These are phyloP conservation scores for Ormyrus labotus DNA, from an alignment of 2,888 invertebrate species.

Conservation along the genomic window DNA sequence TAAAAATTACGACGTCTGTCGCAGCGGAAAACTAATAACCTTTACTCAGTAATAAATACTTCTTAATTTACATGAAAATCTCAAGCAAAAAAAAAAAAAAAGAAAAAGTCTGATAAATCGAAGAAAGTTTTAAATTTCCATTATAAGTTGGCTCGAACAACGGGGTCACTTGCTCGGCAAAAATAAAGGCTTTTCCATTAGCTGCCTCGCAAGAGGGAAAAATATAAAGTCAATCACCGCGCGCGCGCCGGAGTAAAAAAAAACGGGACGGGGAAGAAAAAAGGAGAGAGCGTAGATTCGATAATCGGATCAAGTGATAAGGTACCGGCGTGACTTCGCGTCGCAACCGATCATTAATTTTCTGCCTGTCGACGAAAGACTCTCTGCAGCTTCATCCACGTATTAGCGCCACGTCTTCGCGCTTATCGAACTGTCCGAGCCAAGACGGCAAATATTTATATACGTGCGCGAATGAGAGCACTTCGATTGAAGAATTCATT, in stretches of 20 bases:
- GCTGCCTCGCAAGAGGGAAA: not conserved
- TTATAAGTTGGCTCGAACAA: too few relatives aligned
- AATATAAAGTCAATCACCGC: slow-evolving; percentile 19
- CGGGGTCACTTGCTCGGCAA: not conserved
- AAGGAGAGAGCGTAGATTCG: slow-evolving; percentile 17
- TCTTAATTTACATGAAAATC: not conserved
- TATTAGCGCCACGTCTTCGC: slow-evolving; percentile 5
- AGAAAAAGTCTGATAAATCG: too few relatives aligned
- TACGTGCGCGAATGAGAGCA: not conserved
- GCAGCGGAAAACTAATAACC: not conserved
- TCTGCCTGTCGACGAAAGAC: slow-evolving; percentile 3
- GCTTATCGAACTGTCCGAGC: slow-evolving; percentile 5
- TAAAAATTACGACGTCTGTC: too few relatives aligned
- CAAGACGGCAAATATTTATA: not conserved
- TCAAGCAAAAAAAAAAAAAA: not conserved
- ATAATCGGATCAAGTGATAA: slow-evolving; percentile 37
- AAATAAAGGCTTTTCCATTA: too few relatives aligned
- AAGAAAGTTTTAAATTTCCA: too few relatives aligned
- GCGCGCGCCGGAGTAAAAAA: too few relatives aligned
- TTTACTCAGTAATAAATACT: not conserved
- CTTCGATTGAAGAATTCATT: too few relatives aligned
- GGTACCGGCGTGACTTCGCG: slow-evolving; percentile 16
- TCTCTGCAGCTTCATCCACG: not conserved
- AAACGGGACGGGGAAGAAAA: too few relatives aligned
- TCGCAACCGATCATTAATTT: slow-evolving; percentile 40